Percentiles rank a stretch among this genome's conserved stretches.
Conservation (phyloP, 2,797 vertebrate species). For the Carduelis carduelis region DNA sequence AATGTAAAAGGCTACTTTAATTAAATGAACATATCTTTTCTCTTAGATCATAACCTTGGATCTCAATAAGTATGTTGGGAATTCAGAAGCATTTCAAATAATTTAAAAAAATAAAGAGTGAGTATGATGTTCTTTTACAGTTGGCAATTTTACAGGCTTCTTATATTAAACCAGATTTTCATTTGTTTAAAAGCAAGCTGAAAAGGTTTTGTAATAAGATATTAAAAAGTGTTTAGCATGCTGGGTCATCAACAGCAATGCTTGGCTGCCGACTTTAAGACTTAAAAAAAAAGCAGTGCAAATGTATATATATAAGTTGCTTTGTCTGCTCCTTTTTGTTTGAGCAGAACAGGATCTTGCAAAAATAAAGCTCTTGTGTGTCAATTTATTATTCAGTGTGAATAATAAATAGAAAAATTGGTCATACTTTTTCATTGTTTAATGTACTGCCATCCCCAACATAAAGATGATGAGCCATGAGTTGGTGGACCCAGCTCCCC, state of each 20-base stretch:
- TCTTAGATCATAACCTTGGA: slow-evolving; percentile 43
- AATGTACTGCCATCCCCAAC: background rate
- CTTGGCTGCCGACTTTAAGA: background rate
- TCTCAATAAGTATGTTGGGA: slow-evolving; percentile 37
- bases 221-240: background rate
- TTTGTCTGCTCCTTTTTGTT: background rate
- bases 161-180: slow-evolving; percentile 20
- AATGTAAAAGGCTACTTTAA: slow-evolving; percentile 27
- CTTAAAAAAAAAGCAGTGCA: background rate
- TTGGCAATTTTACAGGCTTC: slow-evolving; percentile 30
- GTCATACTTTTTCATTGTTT: background rate
- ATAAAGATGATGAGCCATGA: fast-evolving
- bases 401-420: background rate
- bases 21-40: slow-evolving; percentile 55
- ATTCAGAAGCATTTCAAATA: slow-evolving; percentile 41
- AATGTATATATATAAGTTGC: background rate
- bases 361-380: background rate
- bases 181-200: background rate
- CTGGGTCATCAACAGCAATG: background rate
- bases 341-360: background rate
- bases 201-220: background rate
- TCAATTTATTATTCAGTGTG: background rate
- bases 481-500: background rate
- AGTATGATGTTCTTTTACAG: background rate
- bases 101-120: background rate